Evolutionary conservation across 2,797 vertebrate species (phyloP).

Genomic region (Hephaestus fuliginosus): DNA sequence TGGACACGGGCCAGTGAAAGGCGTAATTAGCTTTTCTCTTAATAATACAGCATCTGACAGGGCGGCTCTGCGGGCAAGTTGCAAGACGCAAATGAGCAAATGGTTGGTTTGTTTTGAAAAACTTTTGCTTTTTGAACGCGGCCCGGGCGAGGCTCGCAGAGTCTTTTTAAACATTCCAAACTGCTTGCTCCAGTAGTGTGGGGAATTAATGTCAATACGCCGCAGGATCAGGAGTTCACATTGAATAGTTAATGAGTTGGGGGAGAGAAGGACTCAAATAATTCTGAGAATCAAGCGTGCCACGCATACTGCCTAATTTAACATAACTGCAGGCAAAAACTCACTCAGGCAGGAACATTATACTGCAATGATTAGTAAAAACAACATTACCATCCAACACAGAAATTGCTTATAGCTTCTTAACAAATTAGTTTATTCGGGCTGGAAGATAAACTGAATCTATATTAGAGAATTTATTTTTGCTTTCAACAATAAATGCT

Average conservation of each 20-base stretch:
- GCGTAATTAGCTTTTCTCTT: slow-evolving; percentile 68
- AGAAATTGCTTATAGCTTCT: slow-evolving; percentile 66
- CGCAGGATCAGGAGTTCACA: slow-evolving; percentile 79
- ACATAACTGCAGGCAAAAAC: slow-evolving; percentile 79
- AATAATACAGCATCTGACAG: slow-evolving; percentile 65
- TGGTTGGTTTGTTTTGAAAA: slow-evolving; percentile 77
- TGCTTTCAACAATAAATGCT: slow-evolving; percentile 50
- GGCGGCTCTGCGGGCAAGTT: slow-evolving; percentile 63
- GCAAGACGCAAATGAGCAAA: slow-evolving; percentile 65
- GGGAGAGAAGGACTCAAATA: slow-evolving; percentile 72
- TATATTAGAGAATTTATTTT: slow-evolving; percentile 61
- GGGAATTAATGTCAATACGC: slow-evolving; percentile 86
- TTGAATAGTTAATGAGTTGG: slow-evolving; percentile 82
- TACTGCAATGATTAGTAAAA: slow-evolving; percentile 81
- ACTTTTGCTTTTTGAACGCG: slow-evolving; percentile 44
- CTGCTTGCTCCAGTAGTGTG: slow-evolving; percentile 72
- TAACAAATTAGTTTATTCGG: slow-evolving; percentile 70
- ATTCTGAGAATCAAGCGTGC: slow-evolving; percentile 71
- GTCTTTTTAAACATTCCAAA: slow-evolving; percentile 74
- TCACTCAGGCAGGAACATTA: slow-evolving; percentile 77
- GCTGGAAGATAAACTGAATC: slow-evolving; percentile 58
- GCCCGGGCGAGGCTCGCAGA: slow-evolving; percentile 46
- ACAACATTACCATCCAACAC: slow-evolving; percentile 77
- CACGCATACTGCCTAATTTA: slow-evolving; percentile 81
- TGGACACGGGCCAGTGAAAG: slow-evolving; percentile 71